These are phyloP conservation scores for Orthosia incerta DNA, from an alignment of 2,888 invertebrate species.

Conservation along the genomic window DNA sequence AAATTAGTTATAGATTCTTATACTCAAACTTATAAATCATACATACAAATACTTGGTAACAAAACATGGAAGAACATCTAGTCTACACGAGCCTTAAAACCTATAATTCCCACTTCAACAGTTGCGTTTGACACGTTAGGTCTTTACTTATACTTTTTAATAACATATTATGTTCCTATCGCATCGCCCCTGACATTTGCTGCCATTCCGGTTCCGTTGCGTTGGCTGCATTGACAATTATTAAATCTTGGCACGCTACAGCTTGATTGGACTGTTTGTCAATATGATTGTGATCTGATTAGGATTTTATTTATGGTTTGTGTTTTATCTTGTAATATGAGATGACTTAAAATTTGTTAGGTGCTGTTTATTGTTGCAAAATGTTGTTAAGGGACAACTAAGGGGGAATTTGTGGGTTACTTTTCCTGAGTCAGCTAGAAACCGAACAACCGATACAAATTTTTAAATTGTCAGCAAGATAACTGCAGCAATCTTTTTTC, in stretches of 20 bases:
- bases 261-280: slow-evolving; percentile 25
- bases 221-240: slow-evolving; percentile 52
- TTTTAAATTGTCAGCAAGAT: too few relatives aligned
- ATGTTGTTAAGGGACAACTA: too few relatives aligned
- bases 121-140: slow-evolving; percentile 57
- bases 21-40: too few relatives aligned
- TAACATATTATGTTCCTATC: slow-evolving; percentile 46
- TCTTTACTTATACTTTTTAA: slow-evolving; percentile 42
- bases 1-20: too few relatives aligned
- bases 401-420: too few relatives aligned
- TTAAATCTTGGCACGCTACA: slow-evolving; percentile 59
- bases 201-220: slow-evolving; percentile 52
- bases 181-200: slow-evolving; percentile 58
- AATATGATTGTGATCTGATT: slow-evolving; percentile 25
- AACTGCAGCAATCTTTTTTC: too few relatives aligned
- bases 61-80: background rate
- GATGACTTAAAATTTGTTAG: slow-evolving; percentile 26
- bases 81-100: slow-evolving; percentile 20
- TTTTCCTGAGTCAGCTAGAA: too few relatives aligned
- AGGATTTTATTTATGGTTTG: slow-evolving; percentile 1
- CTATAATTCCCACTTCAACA: slow-evolving; percentile 14
- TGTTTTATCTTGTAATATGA: background rate
- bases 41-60: background rate
- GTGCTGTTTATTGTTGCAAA: too few relatives aligned
- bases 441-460: too few relatives aligned